phyloP scores from a whole-genome alignment of 2,888 invertebrate genomes.

The Lasiommata megera region DNA sequence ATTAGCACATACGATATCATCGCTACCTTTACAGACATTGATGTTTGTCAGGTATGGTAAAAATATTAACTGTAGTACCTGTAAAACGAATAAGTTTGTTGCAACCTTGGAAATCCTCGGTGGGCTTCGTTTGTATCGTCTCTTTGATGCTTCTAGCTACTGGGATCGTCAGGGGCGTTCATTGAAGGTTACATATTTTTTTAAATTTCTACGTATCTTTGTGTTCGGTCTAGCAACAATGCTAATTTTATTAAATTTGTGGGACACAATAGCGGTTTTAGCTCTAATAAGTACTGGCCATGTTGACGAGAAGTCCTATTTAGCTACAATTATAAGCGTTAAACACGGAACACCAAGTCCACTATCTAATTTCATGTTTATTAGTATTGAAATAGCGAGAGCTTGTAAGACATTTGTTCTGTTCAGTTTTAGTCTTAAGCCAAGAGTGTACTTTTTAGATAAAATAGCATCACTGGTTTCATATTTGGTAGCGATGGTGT shows the following conservation, averaged over 20 bases:
- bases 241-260: conserved; percentile 22
- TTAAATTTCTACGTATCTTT: conserved; percentile 29
- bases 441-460: conserved; percentile 28
- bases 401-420: conserved; percentile 30
- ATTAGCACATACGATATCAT: conserved; percentile 26
- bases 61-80: conserved; percentile 25
- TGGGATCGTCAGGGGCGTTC: conserved; percentile 25
- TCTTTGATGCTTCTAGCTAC: conserved; percentile 25
- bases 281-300: conserved; percentile 16
- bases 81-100: conserved; percentile 30
- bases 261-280: conserved; percentile 27
- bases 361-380: conserved; percentile 20
- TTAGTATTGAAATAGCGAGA: conserved; percentile 27
- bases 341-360: conserved; percentile 19
- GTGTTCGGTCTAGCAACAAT: conserved; percentile 29
- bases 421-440: conserved; percentile 29
- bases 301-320: conserved; percentile 20
- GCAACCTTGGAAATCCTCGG: conserved; percentile 24
- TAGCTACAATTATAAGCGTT: conserved; percentile 16
- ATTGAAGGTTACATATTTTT: conserved; percentile 19
- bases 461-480: conserved; percentile 27
- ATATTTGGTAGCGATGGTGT: conserved; percentile 28
- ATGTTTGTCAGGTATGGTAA: conserved; percentile 30
- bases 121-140: conserved; percentile 26
- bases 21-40: conserved; percentile 24